Evolutionary conservation across 2,113 vertebrate species (phyloP), one percentile per base, ranked within the genome.

Genomic region (Notothenia rossii): DNA sequence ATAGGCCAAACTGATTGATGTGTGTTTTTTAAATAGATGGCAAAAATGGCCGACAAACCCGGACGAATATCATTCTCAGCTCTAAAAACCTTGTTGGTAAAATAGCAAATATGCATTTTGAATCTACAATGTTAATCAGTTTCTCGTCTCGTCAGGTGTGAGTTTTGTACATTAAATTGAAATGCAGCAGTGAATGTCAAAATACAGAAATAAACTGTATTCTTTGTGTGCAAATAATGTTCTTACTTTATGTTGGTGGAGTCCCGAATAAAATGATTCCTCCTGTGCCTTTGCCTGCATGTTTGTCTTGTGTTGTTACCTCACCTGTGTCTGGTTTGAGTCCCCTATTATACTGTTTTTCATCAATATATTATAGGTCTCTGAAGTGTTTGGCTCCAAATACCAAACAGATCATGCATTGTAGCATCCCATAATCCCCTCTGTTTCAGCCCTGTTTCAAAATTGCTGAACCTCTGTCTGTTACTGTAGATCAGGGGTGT

Each of bases 231-330:
- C 22, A 18, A 72, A 62, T 15, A 20, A 17, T 63, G 29, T 15
- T 7, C 10, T 73, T 58, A 18, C 43, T 62, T 62, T 5, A 43
- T 61, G 67, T 45, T 10, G 10, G 20, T 20, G 7, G 12, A 20
- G 17, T 73, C 10, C 68, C 62, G 11, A 77, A 81, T 80, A 72
- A 83, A 83, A 56, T 64, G 7, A 22, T 54, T 60, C 45, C 33
- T 29, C 25, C 65, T 2, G 1, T 63, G 36, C 6, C 13, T 66
- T n/a, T 68, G n/a, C 25, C 5, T 59, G 2, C 14, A 13, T 40
- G 5, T 50, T 5, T 5, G 36, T 40, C 5, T 5, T 40, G 36
- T 5, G 36, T 40, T 40, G 36, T 7, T 40, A 7, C 36, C 36
- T 40, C 36, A 13, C 4, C 40, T 40, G 58, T 46, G 2, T 50